Evolutionary conservation across 1,140 invertebrate species (phyloP), one percentile per base, ranked within the genome.

Genomic region (Cydia pomonella): DNA sequence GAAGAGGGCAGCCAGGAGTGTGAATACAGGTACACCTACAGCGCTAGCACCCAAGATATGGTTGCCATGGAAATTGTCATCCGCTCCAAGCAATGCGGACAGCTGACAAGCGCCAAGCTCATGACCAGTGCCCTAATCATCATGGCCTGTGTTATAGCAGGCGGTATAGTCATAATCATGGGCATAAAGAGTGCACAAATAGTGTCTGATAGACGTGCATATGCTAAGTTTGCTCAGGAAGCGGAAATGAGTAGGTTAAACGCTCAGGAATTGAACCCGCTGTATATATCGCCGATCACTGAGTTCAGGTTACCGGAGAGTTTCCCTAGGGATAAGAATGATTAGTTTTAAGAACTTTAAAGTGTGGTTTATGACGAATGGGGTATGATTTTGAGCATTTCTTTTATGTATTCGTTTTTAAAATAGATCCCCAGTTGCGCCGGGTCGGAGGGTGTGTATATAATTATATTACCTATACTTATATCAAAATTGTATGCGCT

Each of bases 261-360:
- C 25, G 86, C 89, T 81, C 84, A 86, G 73, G 86, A 93, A 38
- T 79, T 94, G 73, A 95, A 94, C 80, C 94, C 94, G 1, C 76
- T 95, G 29, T 95, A 95, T 72, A 93, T 92, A 69, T 93, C 94
- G 38, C 94, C 94, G 1, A 89, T 94, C n/a, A 87, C 90, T 2
- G 84, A 91, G 69, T 94, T 94, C 73, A 85, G 82, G 74, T 87
- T 95, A 62, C 94, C 94, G 1, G 93, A 93, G 50, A 86, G 85
- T 4, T 93, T 84, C 79, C 86, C 91, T 25, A 91, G 90, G 71
- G 87, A 92, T 80, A 87, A 87, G 25, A 81, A 85, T 75, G 87
- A 93, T 82, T 91, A 79, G 66, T 21, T 59, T 21, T 6, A 50
- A 16, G 0, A n/a, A n/a, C 12, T 50, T 50, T 50, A 4, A 50